These are phyloP conservation scores for Drosophila simulans DNA, from an alignment of 1,140 invertebrate genomes.

Conservation along the genomic window DNA sequence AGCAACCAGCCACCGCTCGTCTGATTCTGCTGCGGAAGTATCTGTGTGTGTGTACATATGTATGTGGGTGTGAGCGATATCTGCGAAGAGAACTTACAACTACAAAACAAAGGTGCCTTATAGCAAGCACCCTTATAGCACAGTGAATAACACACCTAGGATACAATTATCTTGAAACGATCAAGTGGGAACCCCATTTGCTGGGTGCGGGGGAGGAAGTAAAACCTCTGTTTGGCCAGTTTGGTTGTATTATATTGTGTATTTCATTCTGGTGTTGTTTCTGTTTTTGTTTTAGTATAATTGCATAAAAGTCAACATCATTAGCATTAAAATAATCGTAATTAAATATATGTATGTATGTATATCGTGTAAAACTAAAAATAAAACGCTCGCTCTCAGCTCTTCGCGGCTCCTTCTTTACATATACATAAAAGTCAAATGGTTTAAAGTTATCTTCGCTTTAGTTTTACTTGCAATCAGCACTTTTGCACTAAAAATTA, in stretches of 20 bases:
- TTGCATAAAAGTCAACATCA: constrained; percentile 79
- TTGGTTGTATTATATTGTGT: constrained; percentile 76
- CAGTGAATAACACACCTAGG: constrained; percentile 17
- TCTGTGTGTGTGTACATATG: constrained; percentile 27
- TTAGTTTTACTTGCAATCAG: constrained; percentile 59
- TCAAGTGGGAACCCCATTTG: not conserved
- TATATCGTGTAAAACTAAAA: constrained; percentile 67
- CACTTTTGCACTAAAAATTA: constrained; percentile 74
- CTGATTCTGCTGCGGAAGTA: constrained; percentile 26
- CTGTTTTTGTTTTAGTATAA: constrained; percentile 68
- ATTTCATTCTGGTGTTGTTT: constrained; percentile 78
- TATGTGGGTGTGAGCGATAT: constrained; percentile 22
- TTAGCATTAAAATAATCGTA: constrained; percentile 67
- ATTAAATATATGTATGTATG: constrained; percentile 72
- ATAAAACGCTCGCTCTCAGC: constrained; percentile 43
- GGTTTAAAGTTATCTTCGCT: constrained; percentile 54
- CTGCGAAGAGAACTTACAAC: constrained; percentile 30
- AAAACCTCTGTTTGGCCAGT: constrained; percentile 60
- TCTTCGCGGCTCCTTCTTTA: constrained; percentile 27
- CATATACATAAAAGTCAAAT: constrained; percentile 65
- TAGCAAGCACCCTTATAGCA: constrained; percentile 16
- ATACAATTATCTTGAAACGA: not conserved
- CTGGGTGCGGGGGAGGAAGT: constrained; percentile 32
- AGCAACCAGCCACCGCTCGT: constrained; percentile 8
- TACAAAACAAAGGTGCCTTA: constrained; percentile 40